Evolutionary conservation across 2,888 invertebrate species (phyloP).

Genomic region (Dexiosoma caninum): DNA sequence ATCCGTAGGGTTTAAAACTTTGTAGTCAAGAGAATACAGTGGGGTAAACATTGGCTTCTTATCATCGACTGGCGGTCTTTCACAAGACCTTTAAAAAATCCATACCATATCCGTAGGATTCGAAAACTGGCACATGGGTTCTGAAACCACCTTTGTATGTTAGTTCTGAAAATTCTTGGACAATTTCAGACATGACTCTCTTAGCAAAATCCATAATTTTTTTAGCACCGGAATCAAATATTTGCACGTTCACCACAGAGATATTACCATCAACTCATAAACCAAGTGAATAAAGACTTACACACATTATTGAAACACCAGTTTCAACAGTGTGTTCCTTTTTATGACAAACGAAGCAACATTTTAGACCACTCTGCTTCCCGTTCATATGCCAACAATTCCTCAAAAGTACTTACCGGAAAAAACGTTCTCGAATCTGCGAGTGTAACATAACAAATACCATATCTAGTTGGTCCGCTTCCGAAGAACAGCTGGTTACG

Average conservation of each 20-base stretch:
- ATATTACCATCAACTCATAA: constrained; percentile 25
- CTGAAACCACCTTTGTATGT: constrained; percentile 2
- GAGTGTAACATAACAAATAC: no score
- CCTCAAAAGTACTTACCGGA: constrained; percentile 37
- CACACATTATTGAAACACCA: constrained; percentile 19
- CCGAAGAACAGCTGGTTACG: constrained; percentile 21
- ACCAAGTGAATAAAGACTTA: constrained; percentile 34
- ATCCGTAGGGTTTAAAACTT: no score
- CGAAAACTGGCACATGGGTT: constrained; percentile 31
- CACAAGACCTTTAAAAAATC: background rate
- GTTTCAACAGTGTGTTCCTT: constrained; percentile 7
- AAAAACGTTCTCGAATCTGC: constrained; percentile 43
- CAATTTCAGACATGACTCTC: background rate
- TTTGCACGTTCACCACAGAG: constrained; percentile 33
- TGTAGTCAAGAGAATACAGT: no score
- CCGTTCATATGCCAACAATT: constrained; percentile 41
- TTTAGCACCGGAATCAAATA: constrained; percentile 55
- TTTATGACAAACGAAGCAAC: constrained; percentile 31
- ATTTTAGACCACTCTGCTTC: constrained; percentile 41
- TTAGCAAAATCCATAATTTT: no score
- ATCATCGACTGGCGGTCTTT: background rate
- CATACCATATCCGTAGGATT: constrained; percentile 30
- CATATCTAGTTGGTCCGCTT: background rate
- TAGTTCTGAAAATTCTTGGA: background rate
- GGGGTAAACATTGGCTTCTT: no score